These are phyloP conservation scores for Sesamia inferens DNA, from an alignment of 2,888 invertebrate species.

Conservation along the genomic window DNA sequence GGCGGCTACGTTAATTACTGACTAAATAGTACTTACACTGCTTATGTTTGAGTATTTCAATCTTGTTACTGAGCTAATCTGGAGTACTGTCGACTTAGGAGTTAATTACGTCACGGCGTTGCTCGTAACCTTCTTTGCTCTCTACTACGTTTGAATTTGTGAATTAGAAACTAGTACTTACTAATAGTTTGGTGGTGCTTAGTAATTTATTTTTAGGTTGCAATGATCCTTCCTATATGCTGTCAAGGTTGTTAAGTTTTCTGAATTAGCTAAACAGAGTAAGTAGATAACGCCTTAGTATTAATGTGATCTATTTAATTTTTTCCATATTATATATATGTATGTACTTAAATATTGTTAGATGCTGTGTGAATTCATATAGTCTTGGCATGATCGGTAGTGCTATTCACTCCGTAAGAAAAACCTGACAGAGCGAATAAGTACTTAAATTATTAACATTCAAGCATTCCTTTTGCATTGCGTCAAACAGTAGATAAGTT, in stretches of 20 bases:
- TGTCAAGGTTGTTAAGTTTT: slow-evolving; percentile 21
- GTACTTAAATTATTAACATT: slow-evolving; percentile 46
- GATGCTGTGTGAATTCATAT: not conserved
- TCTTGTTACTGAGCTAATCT: slow-evolving; percentile 35
- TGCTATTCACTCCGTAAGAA: slow-evolving; percentile 17
- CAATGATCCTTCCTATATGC: slow-evolving; percentile 8
- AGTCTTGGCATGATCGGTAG: slow-evolving; percentile 6
- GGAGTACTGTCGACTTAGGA: slow-evolving; percentile 9
- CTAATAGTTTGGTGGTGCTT: not conserved
- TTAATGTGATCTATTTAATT: not conserved
- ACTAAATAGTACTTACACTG: slow-evolving; percentile 11
- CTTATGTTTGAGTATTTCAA: slow-evolving; percentile 29
- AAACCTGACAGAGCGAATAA: slow-evolving; percentile 37
- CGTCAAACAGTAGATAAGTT: slow-evolving; percentile 46
- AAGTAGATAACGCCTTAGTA: not conserved
- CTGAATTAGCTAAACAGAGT: not conserved
- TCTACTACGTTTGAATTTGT: too few species aligned
- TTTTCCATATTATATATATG: too few species aligned
- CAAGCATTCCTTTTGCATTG: slow-evolving; percentile 53
- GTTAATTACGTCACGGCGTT: not conserved
- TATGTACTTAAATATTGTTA: not conserved
- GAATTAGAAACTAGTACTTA: too few species aligned
- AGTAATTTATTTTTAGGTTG: slow-evolving; percentile 13
- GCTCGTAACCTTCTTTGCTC: too few species aligned
- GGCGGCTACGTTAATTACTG: slow-evolving; percentile 52